Evolutionary conservation across 2,888 invertebrate genomes (phyloP), one percentile per base, ranked within the genome.

Genomic region (Heteromurus nitidus): DNA sequence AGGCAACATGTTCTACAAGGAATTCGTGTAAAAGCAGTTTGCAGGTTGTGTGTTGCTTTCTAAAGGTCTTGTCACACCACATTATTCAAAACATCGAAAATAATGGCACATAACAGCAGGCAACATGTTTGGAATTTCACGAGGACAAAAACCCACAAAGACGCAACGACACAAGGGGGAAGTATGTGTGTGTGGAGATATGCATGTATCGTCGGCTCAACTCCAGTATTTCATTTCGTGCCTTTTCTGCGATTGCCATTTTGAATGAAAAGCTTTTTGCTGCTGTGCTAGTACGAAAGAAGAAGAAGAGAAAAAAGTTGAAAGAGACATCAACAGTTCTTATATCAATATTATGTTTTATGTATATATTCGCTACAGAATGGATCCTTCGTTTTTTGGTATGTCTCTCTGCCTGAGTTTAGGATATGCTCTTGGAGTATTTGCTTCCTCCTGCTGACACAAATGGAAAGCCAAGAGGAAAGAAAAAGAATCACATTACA

Each of bases 101-200:
- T 80, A 79, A 79, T 79, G 70, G 70, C 55, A 79, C 47, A 62
- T 64, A 80, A 73, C 80, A 80, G 80, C 72, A 72, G 80, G 72
- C 72, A 80, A 67, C 80, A 80, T 73, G 80, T 80, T 80, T 72
- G 72, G 72, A 80, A 80, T 80, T 50, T 80, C 72, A 80, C 53
- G 44, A 68, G 72, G 65, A 80, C 67, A 65, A 72, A 77, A 79
- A 80, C 58, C 79, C 79, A 80, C 80, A 80, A 80, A 73, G 47
- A 70, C 58, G 70, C 47, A 69, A 53, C 69, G 44, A 50, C 22
- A 13, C 36, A 7, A 36, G 36, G 9, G 13, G 13, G 13, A 36
- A 36, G 13, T 9, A 36, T 9, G 13, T 13, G 7, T 13, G 13
- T 36, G 36, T 36, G 7, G 36, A n/a, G n/a, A n/a, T 36, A 36